Base-by-base conservation (phyloP, 2,888 invertebrate genomes). In the Thecocarcelia acutangulata region DNA sequence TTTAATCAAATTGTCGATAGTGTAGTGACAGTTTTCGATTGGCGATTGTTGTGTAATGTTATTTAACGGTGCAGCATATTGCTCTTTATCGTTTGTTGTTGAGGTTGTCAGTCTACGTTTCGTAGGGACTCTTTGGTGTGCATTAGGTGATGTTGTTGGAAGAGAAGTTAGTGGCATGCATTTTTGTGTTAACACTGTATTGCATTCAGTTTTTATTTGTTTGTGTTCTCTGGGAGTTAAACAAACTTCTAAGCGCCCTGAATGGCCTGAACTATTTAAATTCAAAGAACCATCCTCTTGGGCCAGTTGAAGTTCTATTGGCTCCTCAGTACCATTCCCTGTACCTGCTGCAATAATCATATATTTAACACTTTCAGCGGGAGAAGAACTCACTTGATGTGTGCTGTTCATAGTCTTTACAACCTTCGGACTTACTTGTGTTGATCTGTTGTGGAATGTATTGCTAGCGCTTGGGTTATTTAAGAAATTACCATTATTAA, bases 241-340 rank as follows among this genome's bases (percentile, higher is more conserved):
- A 54, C 87, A 88, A 15, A 90, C 89, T 76, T 89, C 88, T 17
- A 89, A 76, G 8, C 88, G 87, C 61, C 84, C 85, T 0, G 88
- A 89, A 73, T 89, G 88, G 0, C 84, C 83, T 0, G 89, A 89
- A 13, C 79, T 86, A 84, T 87, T 88, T 24, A 88, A 70, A 74
- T 87, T 87, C 0, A 85, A 3, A 5, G 85, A 85, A 59, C 85
- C 87, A 37, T 86, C 86, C 0, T 88, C 85, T 69, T 85, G 84
- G 19, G 84, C 87, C 50, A 89, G 59, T 17, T 88, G 87, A 24
- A 89, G 88, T 64, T 87, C 87, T 28, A 89, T 87, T 37, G 87
- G 87, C 50, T 87, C 87, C 5, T 84, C 83, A 54, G 54, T 74
- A 8, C 84, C 85, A 19, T 81, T 82, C 8, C 69, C 81, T 0